Percentiles rank a stretch among this genome's conserved stretches.
These are phyloP conservation scores for Cistogaster globosa DNA, from an alignment of 2,888 invertebrate species.

Conservation along the genomic window DNA sequence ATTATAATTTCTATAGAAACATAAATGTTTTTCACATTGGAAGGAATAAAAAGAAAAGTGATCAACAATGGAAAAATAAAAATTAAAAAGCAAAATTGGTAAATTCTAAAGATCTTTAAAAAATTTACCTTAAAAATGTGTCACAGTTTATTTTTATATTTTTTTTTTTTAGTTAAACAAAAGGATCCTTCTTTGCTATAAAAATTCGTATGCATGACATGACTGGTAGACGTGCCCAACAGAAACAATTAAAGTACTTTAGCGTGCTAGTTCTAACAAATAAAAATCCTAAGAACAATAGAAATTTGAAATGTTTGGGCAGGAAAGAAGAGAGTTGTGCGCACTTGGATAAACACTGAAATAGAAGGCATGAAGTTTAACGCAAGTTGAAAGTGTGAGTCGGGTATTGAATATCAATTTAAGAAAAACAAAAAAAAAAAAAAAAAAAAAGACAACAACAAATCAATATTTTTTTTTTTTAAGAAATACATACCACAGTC, in stretches of 20 bases:
- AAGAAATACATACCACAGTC: not conserved
- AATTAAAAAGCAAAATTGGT: too few relatives aligned
- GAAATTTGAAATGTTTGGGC: slow-evolving; percentile 36
- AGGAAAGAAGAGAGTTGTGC: slow-evolving; percentile 36
- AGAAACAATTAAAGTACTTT: not conserved
- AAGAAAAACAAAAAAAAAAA: slow-evolving; percentile 2
- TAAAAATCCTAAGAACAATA: slow-evolving; percentile 35
- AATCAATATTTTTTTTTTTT: slow-evolving; percentile 31
- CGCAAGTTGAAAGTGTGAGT: slow-evolving; percentile 70
- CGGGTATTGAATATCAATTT: slow-evolving; percentile 60
- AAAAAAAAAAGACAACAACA: not conserved
- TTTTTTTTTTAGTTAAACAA: not conserved
- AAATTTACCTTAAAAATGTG: slow-evolving; percentile 57
- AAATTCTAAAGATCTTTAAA: slow-evolving; percentile 30
- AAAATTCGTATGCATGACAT: slow-evolving; percentile 39
- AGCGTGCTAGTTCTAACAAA: slow-evolving; percentile 12
- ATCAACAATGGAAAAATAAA: too few relatives aligned
- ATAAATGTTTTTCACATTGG: too few relatives aligned
- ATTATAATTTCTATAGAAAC: too few relatives aligned
- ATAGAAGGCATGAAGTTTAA: slow-evolving; percentile 67
- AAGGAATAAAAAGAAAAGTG: too few relatives aligned
- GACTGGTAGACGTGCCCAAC: not conserved
- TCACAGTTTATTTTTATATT: slow-evolving; percentile 29
- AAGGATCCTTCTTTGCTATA: slow-evolving; percentile 33
- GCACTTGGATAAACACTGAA: slow-evolving; percentile 51